Conservation (phyloP, 2,888 invertebrate species). For the Andrena minutula region DNA sequence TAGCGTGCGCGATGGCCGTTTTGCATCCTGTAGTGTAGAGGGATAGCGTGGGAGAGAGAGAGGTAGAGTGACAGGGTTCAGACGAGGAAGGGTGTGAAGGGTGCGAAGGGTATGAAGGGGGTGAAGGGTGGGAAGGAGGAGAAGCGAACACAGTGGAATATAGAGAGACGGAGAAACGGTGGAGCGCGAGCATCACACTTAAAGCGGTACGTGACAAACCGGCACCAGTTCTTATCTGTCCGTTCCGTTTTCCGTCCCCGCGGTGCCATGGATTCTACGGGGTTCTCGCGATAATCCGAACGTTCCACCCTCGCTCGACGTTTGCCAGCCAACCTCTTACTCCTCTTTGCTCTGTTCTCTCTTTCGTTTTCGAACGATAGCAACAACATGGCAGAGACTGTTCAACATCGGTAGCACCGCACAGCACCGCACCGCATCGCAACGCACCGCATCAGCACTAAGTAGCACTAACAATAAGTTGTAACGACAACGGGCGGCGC, state of each 20-base stretch:
- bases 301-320: conserved; percentile 79
- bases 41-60: background rate
- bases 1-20: background rate
- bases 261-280: conserved; percentile 73
- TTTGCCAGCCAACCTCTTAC: conserved; percentile 69
- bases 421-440: background rate
- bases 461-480: conserved; percentile 11
- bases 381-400: background rate
- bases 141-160: conserved; percentile 48
- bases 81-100: conserved; percentile 25
- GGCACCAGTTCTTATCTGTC: conserved; percentile 81
- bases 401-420: background rate
- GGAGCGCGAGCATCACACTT: conserved; percentile 80
- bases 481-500: background rate
- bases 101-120: conserved; percentile 28
- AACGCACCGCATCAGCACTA: background rate
- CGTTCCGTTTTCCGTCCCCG: conserved; percentile 73
- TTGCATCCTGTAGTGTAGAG: no score
- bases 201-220: conserved; percentile 83
- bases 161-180: conserved; percentile 45
- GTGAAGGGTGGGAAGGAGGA: conserved; percentile 38
- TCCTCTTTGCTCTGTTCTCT: conserved; percentile 40
- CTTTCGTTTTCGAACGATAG: conserved; percentile 16
- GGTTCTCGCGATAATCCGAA: conserved; percentile 80
- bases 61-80: background rate